Base-by-base conservation (phyloP, 2,113 vertebrate genomes). In the Seriola dumerili region DNA sequence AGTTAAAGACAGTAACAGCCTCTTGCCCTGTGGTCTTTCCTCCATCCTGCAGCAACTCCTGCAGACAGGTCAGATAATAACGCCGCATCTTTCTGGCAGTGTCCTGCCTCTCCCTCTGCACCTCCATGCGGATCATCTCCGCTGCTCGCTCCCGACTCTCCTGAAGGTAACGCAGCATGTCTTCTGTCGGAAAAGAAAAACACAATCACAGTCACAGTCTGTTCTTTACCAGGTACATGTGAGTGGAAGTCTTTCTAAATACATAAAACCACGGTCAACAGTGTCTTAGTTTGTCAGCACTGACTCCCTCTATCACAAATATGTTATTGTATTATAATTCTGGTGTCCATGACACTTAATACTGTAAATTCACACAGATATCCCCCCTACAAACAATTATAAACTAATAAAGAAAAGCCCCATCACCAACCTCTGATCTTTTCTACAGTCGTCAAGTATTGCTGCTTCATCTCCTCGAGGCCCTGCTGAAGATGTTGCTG, bases 11-110 rank as follows among this genome's bases (percentile, higher is more conserved):
- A 52, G 48, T 62, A 14, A 50, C 16, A 38, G 71, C 29, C 1
- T 19, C 88, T 92, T 88, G 97, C 98, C 97, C 96, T 50, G 97
- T 94, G 0, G 93, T 91, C 64, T 94, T 96, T 36, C 96, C 96
- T 80, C 95, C 92, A 6, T 99, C 98, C 89, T 96, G 92, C 81
- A 99, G 93, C 68, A 99, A 95, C 8, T 99, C 97, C 16, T 99
- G 97, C 90, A 99, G 96, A 76, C 97, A 99, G 11, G 94, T 97
- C 90, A 99, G 94, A 23, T 98, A 99, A 83, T 97, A 98, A 64
- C 91, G 96, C 16, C 96, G 95, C 97, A 99, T 98, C 94, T 95
- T 97, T 12, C 96, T 94, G 61, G 97, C 95, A 0, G 97, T 99
- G 91, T 98, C 96, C 86, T 97, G 96, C 17, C 97, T 96, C 82